A percentile compares a stretch with the other conserved stretches of the same genome.
Conservation (phyloP, 2,888 invertebrate genomes). For the Volucella inflata region DNA sequence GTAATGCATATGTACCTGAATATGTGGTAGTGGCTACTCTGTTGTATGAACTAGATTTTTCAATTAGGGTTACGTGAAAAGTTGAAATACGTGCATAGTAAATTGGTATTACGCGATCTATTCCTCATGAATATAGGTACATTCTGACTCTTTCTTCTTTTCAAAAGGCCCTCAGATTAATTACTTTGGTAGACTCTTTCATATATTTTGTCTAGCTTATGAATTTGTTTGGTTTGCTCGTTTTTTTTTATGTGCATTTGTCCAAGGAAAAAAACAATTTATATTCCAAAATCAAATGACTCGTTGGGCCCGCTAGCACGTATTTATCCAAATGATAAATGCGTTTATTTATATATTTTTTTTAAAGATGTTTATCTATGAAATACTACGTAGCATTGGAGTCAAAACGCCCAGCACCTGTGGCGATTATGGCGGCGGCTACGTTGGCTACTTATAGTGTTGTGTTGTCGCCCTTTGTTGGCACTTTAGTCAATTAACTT, state of each 20-base stretch:
- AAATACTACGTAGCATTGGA: conserved; percentile 44
- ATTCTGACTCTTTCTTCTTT: not conserved
- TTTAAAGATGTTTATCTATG: conserved; percentile 60
- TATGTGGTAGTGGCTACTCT: no score
- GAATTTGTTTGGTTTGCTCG: not conserved
- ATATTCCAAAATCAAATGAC: conserved; percentile 41
- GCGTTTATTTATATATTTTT: conserved; percentile 50
- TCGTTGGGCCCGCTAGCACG: conserved; percentile 44
- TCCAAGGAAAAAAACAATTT: conserved; percentile 41
- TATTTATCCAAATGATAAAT: conserved; percentile 56
- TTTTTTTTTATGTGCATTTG: conserved; percentile 54
- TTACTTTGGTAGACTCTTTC: conserved; percentile 24
- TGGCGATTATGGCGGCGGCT: not conserved
- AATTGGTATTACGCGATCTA: no score
- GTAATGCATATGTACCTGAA: no score
- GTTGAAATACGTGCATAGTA: no score
- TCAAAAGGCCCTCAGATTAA: conserved; percentile 41
- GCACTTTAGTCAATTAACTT: conserved; percentile 65
- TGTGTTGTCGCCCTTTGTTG: conserved; percentile 52
- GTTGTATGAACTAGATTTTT: no score
- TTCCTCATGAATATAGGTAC: no score
- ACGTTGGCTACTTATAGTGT: conserved; percentile 25
- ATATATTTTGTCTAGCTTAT: not conserved
- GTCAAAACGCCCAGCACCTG: conserved; percentile 27
- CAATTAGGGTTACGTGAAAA: no score